Evolutionary conservation across 2,113 vertebrate species (phyloP).

Genomic region (Callithrix jacchus): DNA sequence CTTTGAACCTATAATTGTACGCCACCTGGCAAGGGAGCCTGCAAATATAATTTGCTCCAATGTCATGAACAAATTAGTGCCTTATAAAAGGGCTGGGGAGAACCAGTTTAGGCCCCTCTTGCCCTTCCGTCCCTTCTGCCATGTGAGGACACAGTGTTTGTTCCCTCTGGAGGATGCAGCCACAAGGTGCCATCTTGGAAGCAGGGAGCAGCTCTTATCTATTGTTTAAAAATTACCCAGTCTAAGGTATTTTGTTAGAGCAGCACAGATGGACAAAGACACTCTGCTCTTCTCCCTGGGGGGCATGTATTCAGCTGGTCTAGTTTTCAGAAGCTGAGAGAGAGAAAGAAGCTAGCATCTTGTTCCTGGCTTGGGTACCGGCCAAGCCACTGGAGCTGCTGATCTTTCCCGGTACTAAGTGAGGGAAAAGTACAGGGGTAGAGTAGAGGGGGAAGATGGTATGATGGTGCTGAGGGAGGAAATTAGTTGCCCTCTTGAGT

Average conservation of each 20-base stretch:
- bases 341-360: not conserved
- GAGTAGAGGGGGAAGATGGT: not conserved
- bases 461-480: too few species aligned
- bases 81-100: not conserved
- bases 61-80: not conserved
- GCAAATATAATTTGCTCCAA: not conserved
- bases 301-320: not conserved
- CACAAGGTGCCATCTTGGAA: not conserved
- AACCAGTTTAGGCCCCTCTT: not conserved
- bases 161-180: not conserved
- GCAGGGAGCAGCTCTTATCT: not conserved
- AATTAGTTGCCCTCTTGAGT: not conserved
- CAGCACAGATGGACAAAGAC: not conserved
- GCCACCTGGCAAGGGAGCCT: not conserved
- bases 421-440: not conserved
- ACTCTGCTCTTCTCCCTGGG: not conserved
- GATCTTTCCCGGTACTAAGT: not conserved
- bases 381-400: not conserved
- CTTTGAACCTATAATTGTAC: not conserved
- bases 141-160: not conserved
- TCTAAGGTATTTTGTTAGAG: not conserved
- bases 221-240: not conserved
- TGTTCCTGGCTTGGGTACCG: not conserved
- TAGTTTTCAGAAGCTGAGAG: not conserved
- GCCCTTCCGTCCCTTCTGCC: not conserved